A percentile compares a stretch with the other conserved stretches of the same genome.
Evolutionary conservation across 2,113 vertebrate genomes (phyloP).

Genomic region (Oriolus oriolus): DNA sequence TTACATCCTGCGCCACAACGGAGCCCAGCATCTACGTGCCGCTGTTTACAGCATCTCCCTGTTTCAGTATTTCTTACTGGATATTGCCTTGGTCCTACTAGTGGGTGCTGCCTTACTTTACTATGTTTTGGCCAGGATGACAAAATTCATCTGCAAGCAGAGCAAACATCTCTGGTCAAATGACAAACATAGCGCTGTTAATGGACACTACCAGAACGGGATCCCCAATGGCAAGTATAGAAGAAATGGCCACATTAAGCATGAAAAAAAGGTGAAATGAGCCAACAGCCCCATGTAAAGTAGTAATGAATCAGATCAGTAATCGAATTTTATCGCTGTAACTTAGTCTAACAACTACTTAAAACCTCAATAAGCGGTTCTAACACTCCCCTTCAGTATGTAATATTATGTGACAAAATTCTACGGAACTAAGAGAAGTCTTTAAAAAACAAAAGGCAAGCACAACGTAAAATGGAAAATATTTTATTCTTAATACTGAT

Average conservation of each 20-base stretch:
- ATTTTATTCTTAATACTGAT: constrained; percentile 69
- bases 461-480: constrained; percentile 72
- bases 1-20: constrained; percentile 91
- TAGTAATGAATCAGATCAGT: constrained; percentile 58
- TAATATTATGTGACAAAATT: constrained; percentile 71
- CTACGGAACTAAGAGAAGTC: constrained; percentile 52
- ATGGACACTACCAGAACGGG: constrained; percentile 92
- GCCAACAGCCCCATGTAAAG: constrained; percentile 31
- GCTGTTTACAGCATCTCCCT: constrained; percentile 86
- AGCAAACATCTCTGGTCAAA: constrained; percentile 58
- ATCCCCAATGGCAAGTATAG: constrained; percentile 90
- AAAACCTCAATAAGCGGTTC: constrained; percentile 72
- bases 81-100: constrained; percentile 78
- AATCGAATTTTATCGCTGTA: constrained; percentile 69
- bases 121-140: constrained; percentile 73
- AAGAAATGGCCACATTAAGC: constrained; percentile 88
- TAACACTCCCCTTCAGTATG: constrained; percentile 67
- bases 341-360: constrained; percentile 78
- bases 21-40: constrained; percentile 89
- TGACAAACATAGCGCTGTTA: constrained; percentile 72
- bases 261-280: constrained; percentile 95
- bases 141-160: constrained; percentile 68
- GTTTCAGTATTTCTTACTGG: constrained; percentile 93
- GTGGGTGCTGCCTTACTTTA: constrained; percentile 68
- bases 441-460: constrained; percentile 56